phyloP scores from a whole-genome alignment of 2,797 vertebrate species.

The Macropodus opercularis region DNA sequence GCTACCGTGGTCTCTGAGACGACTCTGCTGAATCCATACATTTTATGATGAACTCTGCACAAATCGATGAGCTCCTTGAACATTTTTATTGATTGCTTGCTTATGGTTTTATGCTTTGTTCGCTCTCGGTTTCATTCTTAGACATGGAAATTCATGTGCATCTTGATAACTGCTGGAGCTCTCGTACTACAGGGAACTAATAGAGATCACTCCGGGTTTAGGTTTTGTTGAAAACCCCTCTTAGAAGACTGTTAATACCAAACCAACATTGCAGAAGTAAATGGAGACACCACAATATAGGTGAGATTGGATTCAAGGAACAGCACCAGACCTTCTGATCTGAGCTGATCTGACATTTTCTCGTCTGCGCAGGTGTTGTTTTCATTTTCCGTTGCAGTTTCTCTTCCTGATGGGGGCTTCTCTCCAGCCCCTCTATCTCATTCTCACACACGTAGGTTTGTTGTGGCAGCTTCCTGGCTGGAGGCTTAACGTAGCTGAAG shows the following conservation, averaged over 20 bases:
- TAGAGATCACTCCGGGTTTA: not conserved
- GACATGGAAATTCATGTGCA: not conserved
- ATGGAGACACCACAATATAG: not conserved
- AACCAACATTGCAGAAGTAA: not conserved
- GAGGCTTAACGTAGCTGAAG: slow-evolving; percentile 5
- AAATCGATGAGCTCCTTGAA: slow-evolving; percentile 4
- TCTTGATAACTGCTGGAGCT: not conserved
- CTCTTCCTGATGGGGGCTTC: slow-evolving; percentile 44
- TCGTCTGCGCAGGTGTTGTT: slow-evolving; percentile 57
- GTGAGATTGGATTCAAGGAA: not conserved
- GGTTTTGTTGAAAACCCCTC: not conserved
- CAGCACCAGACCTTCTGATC: no score
- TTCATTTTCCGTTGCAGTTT: slow-evolving; percentile 51
- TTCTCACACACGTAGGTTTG: slow-evolving; percentile 20
- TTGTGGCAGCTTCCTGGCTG: slow-evolving; percentile 20
- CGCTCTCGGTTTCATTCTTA: slow-evolving; percentile 10
- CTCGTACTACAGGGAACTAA: not conserved
- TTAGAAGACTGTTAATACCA: not conserved
- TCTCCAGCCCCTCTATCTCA: not conserved
- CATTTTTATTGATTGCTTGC: slow-evolving; percentile 6
- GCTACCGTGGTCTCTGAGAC: not conserved
- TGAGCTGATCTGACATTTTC: no score
- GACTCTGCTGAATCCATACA: not conserved
- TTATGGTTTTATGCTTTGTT: slow-evolving; percentile 35
- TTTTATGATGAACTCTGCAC: slow-evolving; percentile 6